Evolutionary conservation across 2,113 vertebrate genomes (phyloP).

Genomic region (Lophius piscatorius): DNA sequence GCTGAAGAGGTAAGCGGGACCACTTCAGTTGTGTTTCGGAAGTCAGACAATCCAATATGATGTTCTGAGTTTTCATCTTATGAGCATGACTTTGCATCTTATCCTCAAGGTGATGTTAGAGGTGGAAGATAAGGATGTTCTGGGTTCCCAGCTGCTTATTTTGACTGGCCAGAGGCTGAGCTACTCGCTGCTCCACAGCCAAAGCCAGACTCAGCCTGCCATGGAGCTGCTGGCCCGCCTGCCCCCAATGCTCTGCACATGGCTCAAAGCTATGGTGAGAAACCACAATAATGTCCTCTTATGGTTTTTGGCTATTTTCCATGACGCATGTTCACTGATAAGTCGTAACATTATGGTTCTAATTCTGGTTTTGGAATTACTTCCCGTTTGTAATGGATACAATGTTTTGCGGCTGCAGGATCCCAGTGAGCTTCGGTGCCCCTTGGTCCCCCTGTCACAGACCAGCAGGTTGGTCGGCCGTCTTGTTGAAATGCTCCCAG

Average conservation of each 20-base stretch:
- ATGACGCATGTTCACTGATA: no score
- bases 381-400: no score
- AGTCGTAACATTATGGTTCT: no score
- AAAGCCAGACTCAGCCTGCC: constrained; percentile 86
- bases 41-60: neutral
- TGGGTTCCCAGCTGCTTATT: constrained; percentile 94
- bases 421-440: constrained; percentile 88
- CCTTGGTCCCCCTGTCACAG: constrained; percentile 83
- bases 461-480: constrained; percentile 87
- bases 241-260: constrained; percentile 92
- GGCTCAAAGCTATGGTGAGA: constrained; percentile 98
- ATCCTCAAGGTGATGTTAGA: constrained; percentile 86
- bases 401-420: constrained; percentile 77
- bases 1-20: constrained; percentile 91
- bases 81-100: neutral
- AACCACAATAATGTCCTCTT: neutral
- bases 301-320: no score
- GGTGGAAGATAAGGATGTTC: constrained; percentile 92
- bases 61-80: neutral
- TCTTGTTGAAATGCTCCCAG: constrained; percentile 91
- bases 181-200: constrained; percentile 85
- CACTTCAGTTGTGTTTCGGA: neutral
- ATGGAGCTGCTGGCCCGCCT: constrained; percentile 93
- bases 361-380: no score
- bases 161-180: constrained; percentile 92